Conservation (phyloP, 2,113 vertebrate species). For the Dendrocopos noguchii region DNA sequence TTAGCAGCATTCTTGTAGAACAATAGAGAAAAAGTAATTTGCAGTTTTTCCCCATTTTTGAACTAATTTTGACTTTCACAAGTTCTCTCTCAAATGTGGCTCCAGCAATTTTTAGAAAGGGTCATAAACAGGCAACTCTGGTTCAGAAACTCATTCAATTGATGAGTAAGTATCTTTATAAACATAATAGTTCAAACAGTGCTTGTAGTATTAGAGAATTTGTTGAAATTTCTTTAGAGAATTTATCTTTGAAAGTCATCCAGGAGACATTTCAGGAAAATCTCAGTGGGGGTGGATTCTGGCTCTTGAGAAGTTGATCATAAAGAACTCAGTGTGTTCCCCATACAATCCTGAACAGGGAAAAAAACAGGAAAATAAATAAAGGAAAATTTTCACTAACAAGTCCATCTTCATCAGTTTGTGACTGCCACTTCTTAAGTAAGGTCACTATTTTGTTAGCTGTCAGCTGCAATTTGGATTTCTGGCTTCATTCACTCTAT, state of each 20-base stretch:
- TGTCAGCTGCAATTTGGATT: not conserved
- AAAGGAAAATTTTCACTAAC: not conserved
- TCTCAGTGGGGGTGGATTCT: not conserved
- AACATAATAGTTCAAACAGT: not conserved
- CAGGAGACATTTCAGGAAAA: not conserved
- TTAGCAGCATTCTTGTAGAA: not conserved
- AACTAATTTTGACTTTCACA: not conserved
- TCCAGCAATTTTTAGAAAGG: not conserved
- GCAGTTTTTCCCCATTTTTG: fast-evolving
- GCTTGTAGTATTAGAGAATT: not conserved
- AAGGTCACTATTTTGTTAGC: not conserved
- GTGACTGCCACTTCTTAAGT: not conserved
- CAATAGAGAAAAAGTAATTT: not conserved
- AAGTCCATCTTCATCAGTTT: not conserved
- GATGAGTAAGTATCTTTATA: not conserved
- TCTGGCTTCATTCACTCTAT: not conserved
- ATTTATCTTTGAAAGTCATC: not conserved
- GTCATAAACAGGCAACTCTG: not conserved
- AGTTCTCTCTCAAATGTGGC: not conserved
- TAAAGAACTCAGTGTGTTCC: not conserved
- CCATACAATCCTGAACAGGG: not conserved
- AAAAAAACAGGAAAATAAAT: not conserved
- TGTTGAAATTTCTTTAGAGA: not conserved
- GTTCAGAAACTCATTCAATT: not conserved
- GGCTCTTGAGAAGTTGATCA: not conserved